These are phyloP conservation scores for Apistogramma diplotaenia DNA, from an alignment of 2,113 vertebrate species.

Conservation along the genomic window DNA sequence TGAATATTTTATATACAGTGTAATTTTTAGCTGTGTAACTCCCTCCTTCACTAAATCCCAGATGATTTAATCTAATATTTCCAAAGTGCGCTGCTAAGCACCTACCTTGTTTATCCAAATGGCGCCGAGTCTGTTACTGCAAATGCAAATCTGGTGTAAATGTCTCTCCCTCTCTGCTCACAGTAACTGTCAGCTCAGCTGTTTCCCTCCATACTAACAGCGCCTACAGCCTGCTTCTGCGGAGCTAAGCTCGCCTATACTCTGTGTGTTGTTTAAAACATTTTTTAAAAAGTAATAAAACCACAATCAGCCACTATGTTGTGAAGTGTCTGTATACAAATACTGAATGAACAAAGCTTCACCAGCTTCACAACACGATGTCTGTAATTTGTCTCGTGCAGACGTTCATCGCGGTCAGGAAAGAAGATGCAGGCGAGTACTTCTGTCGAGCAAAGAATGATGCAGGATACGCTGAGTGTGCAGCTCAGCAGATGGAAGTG, in stretches of 20 bases:
- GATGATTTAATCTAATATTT: neutral
- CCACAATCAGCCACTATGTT: neutral
- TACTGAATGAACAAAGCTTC: neutral
- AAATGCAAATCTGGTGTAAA: slow-evolving; percentile 1
- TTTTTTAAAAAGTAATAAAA: neutral
- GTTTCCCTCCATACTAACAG: neutral
- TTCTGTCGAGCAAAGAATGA: slow-evolving; percentile 89
- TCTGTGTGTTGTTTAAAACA: neutral
- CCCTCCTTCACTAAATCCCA: rapidly evolving
- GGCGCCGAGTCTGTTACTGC: neutral
- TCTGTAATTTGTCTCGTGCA: slow-evolving; percentile 44
- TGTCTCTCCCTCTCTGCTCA: neutral
- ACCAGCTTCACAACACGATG: neutral
- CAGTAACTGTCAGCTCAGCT: neutral
- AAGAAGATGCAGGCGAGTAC: slow-evolving; percentile 89
- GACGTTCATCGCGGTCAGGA: slow-evolving; percentile 87
- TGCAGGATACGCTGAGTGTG: slow-evolving; percentile 86
- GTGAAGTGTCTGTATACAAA: neutral
- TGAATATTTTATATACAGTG: neutral
- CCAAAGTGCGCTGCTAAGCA: neutral
- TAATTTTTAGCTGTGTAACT: neutral
- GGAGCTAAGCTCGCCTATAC: neutral
- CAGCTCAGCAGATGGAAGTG: slow-evolving; percentile 91
- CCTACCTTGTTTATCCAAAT: neutral
- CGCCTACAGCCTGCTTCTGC: neutral